Percentiles rank a stretch among this genome's conserved stretches.
These are phyloP conservation scores for Porites lobata DNA, from an alignment of 92 coral and sea anemone species.

Conservation along the genomic window DNA sequence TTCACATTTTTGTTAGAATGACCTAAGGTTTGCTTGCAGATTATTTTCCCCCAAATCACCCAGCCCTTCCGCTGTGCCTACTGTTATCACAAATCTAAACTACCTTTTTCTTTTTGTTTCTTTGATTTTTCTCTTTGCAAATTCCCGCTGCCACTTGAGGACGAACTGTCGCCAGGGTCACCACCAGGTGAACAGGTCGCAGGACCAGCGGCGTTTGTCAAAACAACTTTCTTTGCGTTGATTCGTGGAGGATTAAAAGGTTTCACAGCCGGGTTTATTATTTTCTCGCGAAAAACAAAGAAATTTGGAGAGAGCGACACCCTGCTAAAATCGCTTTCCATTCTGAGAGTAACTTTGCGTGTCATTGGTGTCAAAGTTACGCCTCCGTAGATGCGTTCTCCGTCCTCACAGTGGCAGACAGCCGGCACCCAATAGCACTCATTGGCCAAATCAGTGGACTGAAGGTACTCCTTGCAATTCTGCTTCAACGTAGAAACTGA, in stretches of 20 bases:
- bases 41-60: too few species aligned
- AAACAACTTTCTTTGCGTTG: not conserved
- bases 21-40: too few species aligned
- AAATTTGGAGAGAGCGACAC: not conserved
- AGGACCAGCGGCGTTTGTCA: too few species aligned
- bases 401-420: slow-evolving; percentile 31
- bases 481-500: not conserved
- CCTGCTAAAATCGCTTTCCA: not conserved
- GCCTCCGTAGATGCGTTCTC: slow-evolving; percentile 35
- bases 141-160: not conserved
- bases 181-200: not conserved
- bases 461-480: slow-evolving; percentile 29
- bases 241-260: not conserved
- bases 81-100: not conserved
- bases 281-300: not conserved
- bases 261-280: not conserved
- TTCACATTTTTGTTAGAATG: too few species aligned
- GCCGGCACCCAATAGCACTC: slow-evolving; percentile 58
- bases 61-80: too few species aligned
- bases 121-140: too few species aligned
- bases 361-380: slow-evolving; percentile 2
- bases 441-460: slow-evolving; percentile 2
- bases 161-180: not conserved
- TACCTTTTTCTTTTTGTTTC: too few species aligned
- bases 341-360: not conserved